Evolutionary conservation across 2,797 vertebrate genomes (phyloP), one percentile per base, ranked within the genome.

Genomic region (Trematomus bernacchii): DNA sequence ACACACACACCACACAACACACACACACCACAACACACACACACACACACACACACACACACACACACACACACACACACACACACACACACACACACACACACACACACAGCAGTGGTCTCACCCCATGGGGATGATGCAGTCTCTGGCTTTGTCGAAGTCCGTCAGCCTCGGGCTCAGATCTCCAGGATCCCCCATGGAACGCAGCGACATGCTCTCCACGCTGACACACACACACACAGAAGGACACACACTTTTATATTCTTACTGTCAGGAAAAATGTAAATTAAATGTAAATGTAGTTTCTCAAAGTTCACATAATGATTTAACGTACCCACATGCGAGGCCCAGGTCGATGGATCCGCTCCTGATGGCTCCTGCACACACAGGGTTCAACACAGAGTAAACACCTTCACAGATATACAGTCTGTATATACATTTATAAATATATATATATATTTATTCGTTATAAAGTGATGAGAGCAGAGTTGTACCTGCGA

Each of bases 291-390:
- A 4, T 15, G 9, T 11, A 18, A 7, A 10, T 43, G 4, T 33
- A 4, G 15, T 16, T n/a, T 15, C 1, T 16, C 5, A 9, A 9
- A 19, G n/a, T 4, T 0, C 16, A 2, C n/a, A 40, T 2, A 16
- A 19, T 0, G 3, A 2, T 47, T 2, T 12, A 27, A 73, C 97
- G 92, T 87, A 99, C 98, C 98, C 97, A 82, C 98, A 99, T 13
- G 98, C 98, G 86, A 99, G 93, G 78, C 98, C 98, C 80, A 99
- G 92, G 87, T 98, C 77, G 0, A 92, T 85, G 63, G 85, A 54
- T 18, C 77, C 0, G n/a, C 76, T 97, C 89, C 94, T 93, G 93
- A 99, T 98, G 84, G 97, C 95, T 93, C 97, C 98, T 99, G 94
- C 54, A 94, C 50, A 83, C 1, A 71, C 55, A 51, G 9, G 10